Evolutionary conservation across 2,888 invertebrate species (phyloP).

Genomic region (Caenorhabditis japonica): DNA sequence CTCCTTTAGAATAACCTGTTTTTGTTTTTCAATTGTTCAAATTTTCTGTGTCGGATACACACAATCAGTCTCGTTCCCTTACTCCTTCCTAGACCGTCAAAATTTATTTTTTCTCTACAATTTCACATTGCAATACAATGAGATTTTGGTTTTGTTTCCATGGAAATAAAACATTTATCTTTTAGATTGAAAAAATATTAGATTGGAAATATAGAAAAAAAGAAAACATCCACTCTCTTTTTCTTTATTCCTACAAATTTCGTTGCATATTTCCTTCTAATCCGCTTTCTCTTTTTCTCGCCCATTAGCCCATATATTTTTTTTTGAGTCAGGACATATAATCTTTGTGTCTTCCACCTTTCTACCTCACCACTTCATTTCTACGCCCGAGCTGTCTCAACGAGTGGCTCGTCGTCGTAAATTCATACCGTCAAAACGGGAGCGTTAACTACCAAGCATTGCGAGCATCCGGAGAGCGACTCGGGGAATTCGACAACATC

Average conservation of each 20-base stretch:
- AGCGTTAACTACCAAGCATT: constrained; percentile 39
- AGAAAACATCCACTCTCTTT: constrained; percentile 8
- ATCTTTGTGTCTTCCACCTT: background rate
- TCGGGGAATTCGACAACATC: constrained; percentile 8
- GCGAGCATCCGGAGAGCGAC: constrained; percentile 30
- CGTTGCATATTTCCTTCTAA: too few species aligned
- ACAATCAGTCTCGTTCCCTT: constrained; percentile 1
- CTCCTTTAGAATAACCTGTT: constrained; percentile 6
- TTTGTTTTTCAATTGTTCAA: constrained; percentile 4
- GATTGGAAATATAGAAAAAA: too few species aligned
- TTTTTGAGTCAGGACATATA: background rate
- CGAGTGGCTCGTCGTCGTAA: constrained; percentile 12
- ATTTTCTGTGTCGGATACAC: constrained; percentile 13
- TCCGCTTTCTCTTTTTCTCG: constrained; percentile 5
- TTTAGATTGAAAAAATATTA: too few species aligned
- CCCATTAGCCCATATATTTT: background rate
- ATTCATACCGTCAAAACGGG: constrained; percentile 38
- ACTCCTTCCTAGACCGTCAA: too few species aligned
- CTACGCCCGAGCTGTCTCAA: constrained; percentile 1
- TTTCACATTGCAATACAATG: background rate
- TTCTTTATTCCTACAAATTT: constrained; percentile 7
- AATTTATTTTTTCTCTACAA: background rate
- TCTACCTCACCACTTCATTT: too few species aligned
- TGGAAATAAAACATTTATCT: constrained; percentile 20
- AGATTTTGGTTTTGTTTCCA: background rate